Percentiles rank a stretch among this genome's conserved stretches.
Conservation (phyloP, 2,113 vertebrate genomes). For the Hydrolagus affinis region DNA sequence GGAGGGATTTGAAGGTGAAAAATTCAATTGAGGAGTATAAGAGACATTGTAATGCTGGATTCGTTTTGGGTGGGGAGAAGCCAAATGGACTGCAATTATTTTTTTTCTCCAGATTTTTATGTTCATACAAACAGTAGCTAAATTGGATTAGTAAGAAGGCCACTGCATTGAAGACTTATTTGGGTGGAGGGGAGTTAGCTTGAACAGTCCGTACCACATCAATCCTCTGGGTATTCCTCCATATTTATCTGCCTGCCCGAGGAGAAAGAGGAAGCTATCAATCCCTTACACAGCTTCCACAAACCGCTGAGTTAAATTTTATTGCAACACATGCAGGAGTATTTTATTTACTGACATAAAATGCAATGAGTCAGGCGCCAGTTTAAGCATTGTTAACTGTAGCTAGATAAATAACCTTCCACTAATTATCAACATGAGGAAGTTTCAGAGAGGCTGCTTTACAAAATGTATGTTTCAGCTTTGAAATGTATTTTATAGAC, state of each 20-base stretch:
- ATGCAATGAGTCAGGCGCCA: slow-evolving; percentile 23
- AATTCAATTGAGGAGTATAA: too few relatives aligned
- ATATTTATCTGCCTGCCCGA: neutral
- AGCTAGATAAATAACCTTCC: slow-evolving; percentile 18
- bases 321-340: neutral
- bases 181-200: neutral
- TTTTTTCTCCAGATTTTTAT: neutral
- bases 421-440: slow-evolving; percentile 15
- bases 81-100: neutral
- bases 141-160: neutral
- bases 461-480: slow-evolving; percentile 7
- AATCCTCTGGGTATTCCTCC: neutral
- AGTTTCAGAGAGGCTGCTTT: slow-evolving; percentile 1
- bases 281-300: neutral
- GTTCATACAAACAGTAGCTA: too few relatives aligned
- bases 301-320: slow-evolving; percentile 7
- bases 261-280: neutral
- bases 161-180: neutral
- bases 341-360: slow-evolving; percentile 23
- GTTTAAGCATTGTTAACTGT: slow-evolving; percentile 29
- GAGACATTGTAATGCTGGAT: too few relatives aligned
- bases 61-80: neutral
- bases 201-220: neutral
- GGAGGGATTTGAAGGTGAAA: too few relatives aligned
- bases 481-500: slow-evolving; percentile 19